phyloP scores from a whole-genome alignment of 2,797 vertebrate genomes.

The Cottoperca gobio region DNA sequence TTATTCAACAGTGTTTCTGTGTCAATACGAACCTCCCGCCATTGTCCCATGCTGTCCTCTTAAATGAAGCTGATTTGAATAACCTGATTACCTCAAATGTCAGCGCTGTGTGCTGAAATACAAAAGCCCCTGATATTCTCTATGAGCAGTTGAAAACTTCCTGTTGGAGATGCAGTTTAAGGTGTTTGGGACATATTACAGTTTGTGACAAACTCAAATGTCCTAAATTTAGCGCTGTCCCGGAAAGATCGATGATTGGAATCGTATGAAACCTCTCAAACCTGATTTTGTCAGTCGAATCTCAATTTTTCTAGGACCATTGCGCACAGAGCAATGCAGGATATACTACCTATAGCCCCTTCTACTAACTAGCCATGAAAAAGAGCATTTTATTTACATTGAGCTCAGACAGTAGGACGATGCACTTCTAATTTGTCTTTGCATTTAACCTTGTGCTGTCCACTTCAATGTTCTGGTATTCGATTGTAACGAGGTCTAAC shows the following conservation, averaged over 20 bases:
- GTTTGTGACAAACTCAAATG: not conserved
- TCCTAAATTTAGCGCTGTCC: not conserved
- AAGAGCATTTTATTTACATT: not conserved
- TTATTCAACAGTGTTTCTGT: not conserved
- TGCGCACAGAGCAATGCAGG: no score
- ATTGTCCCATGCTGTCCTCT: not conserved
- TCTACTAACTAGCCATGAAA: no score
- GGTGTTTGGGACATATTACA: not conserved
- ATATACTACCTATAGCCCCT: no score
- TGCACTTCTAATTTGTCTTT: not conserved
- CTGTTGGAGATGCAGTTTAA: not conserved
- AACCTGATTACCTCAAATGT: not conserved
- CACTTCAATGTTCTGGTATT: not conserved
- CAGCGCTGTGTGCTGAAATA: not conserved
- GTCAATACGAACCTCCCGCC: not conserved
- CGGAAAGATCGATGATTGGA: not conserved
- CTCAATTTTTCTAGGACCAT: no score
- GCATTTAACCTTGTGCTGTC: not conserved
- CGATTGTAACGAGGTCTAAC: no score
- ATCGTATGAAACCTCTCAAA: not conserved
- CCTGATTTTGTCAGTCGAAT: not conserved
- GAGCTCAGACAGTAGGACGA: no score
- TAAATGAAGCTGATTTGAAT: not conserved
- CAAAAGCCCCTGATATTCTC: not conserved
- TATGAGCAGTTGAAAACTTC: not conserved